Conservation (phyloP, 2,888 invertebrate genomes). For the Coecobrya sp. region DNA sequence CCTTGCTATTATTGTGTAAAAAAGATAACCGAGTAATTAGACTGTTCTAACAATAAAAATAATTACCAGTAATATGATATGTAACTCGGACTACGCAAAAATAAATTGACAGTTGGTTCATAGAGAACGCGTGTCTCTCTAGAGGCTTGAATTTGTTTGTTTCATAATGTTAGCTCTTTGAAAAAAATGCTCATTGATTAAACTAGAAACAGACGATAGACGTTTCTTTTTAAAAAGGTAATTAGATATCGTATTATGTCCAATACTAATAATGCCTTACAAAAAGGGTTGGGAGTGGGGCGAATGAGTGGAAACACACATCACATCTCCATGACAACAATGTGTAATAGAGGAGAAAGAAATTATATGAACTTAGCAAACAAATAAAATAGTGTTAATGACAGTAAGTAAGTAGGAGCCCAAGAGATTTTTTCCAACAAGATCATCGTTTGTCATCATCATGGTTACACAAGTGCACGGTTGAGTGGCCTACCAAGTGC, state of each 20-base stretch:
- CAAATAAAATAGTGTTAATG: conserved; percentile 52
- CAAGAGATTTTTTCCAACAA: conserved; percentile 31
- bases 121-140: neutral
- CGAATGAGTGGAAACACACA: neutral
- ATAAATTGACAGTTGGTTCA: conserved; percentile 4
- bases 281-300: conserved; percentile 18
- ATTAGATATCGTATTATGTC: conserved; percentile 8
- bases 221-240: conserved; percentile 14
- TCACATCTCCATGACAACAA: neutral
- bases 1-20: neutral
- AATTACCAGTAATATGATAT: conserved; percentile 16
- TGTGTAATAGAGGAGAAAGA: neutral
- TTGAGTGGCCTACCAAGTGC: conserved; percentile 21
- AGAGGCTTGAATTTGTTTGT: neutral
- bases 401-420: conserved; percentile 41
- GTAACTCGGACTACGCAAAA: conserved; percentile 2
- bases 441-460: conserved; percentile 39
- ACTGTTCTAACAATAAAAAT: conserved; percentile 44
- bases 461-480: conserved; percentile 46
- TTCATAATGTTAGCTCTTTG: neutral
- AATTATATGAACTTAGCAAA: conserved; percentile 20
- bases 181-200: neutral
- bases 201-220: conserved; percentile 9
- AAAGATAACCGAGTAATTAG: conserved; percentile 32
- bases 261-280: neutral